Evolutionary conservation across 35 echinoderm and acorn worm genomes (phyloP), one percentile per base, ranked within the genome.

Genomic region (Heliocidaris tuberculata): DNA sequence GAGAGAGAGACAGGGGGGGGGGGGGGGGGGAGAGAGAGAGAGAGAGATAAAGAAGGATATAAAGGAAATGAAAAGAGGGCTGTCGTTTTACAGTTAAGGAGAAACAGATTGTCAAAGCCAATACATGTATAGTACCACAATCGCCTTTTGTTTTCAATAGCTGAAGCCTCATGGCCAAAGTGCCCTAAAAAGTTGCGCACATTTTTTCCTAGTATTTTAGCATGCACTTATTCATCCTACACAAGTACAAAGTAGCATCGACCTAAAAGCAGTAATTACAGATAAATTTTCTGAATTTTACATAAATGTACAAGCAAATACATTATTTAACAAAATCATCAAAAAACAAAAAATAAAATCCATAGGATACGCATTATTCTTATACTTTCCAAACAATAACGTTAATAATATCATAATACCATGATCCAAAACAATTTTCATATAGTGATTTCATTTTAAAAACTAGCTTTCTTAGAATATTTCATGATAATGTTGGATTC

Each of bases 221-320:
- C 19, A 78, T 78, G 65, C 65, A 78, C 7, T 78, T 78, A 78
- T 78, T 27, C 65, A 78, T 78, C 65, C 65, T 78, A 78, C 27
- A 78, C 65, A 78, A 19, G 27, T 78, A 78, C 27, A 78, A 78
- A 0, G 17, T 27, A 78, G 17, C 21, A 27, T 78, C 3, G 19
- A 78, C 27, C 27, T n/a, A 78, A 42, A 21, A 78, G 65, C 65
- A 78, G 65, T 78, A 78, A 24, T 78, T n/a, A 78, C 65, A 78
- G 19, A 78, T 78, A 78, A 78, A 78, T 7, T 78, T 78, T 78
- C 65, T 78, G 65, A 78, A 78, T 78, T 78, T 78, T 78, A 78
- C 65, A 78, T 78, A 78, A n/a, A 78, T 78, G 65, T 78, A 78
- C 65, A 78, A 78, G 65, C 65, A 78, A 19, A 27, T 78, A 78